Base-by-base conservation (phyloP, 2,888 invertebrate genomes). In the Alloplasta piceator region DNA sequence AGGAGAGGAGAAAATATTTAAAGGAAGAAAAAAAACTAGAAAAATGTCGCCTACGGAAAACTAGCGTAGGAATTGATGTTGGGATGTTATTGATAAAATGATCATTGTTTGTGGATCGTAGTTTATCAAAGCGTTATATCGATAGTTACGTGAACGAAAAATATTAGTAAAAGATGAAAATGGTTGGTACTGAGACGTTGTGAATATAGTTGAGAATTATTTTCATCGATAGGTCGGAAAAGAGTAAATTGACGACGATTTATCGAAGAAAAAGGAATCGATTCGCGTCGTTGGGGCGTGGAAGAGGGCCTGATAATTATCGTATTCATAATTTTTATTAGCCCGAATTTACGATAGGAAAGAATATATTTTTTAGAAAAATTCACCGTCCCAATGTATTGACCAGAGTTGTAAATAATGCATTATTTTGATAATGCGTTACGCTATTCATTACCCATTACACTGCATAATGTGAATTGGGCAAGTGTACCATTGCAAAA, bases 351-450 rank as follows among this genome's bases (percentile, higher is more conserved):
- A 48, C 58, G 41, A 66, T 46, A 46, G 50, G 16, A 56, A 66
- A 16, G 64, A 74, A 78, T 78, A 66, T 76, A 76, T 83, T 82
- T 82, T 83, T 83, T 78, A 78, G 75, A 75, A 70, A 78, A 68
- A 26, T 66, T 74, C 60, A 78, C 78, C 78, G 74, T 74, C 81
- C 81, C 74, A 55, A 78, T 26, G 26, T 26, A 26, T 26, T 26
- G 26, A 26, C 26, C n/a, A n/a, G n/a, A n/a, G n/a, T n/a, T n/a
- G n/a, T n/a, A n/a, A n/a, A n/a, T n/a, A n/a, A n/a, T n/a, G n/a
- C n/a, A n/a, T n/a, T n/a, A n/a, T n/a, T n/a, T n/a, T n/a, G n/a
- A n/a, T n/a, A n/a, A n/a, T n/a, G n/a, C n/a, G n/a, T n/a, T n/a
- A n/a, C n/a, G n/a, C n/a, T n/a, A n/a, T n/a, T n/a, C n/a, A n/a